Conservation (phyloP, 1,140 invertebrate genomes). For the Drosophila paulistorum region DNA sequence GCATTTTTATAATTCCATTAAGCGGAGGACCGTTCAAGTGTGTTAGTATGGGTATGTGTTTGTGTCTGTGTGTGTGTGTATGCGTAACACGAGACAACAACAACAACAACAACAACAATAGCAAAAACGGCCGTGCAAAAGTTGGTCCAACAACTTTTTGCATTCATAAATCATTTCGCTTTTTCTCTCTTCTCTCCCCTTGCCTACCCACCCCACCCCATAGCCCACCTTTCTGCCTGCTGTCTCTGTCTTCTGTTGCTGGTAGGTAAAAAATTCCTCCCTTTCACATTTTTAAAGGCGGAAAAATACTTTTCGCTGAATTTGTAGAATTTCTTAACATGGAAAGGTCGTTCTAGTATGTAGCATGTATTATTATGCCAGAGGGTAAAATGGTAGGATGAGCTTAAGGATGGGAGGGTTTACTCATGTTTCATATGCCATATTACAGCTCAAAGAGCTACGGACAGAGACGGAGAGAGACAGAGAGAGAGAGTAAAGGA, state of each 20-base stretch:
- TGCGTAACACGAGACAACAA: conserved; percentile 66
- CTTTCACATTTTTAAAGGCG: conserved; percentile 65
- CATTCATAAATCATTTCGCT: conserved; percentile 78
- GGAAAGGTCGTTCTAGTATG: conserved; percentile 17
- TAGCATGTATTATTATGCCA: conserved; percentile 3
- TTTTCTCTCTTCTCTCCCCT: conserved; percentile 40
- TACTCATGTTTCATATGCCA: conserved; percentile 67
- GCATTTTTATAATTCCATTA: conserved; percentile 81
- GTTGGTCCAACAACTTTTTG: conserved; percentile 75
- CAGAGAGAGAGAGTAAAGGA: conserved; percentile 8
- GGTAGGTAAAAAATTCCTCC: conserved; percentile 1
- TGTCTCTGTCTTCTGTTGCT: background rate
- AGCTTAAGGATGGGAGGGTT: too few species aligned
- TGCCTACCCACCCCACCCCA: background rate
- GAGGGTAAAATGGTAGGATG: background rate
- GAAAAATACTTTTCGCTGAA: conserved; percentile 80
- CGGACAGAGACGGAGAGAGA: background rate
- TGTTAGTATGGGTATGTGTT: conserved; percentile 13
- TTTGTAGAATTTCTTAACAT: conserved; percentile 66
- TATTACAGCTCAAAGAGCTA: background rate
- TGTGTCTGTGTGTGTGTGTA: conserved; percentile 31
- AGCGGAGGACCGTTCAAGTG: conserved; percentile 49
- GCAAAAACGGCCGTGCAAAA: conserved; percentile 64
- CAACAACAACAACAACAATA: conserved; percentile 46
- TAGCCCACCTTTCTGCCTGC: background rate